Conservation (phyloP, 2,113 vertebrate species). For the Calypte anna region DNA sequence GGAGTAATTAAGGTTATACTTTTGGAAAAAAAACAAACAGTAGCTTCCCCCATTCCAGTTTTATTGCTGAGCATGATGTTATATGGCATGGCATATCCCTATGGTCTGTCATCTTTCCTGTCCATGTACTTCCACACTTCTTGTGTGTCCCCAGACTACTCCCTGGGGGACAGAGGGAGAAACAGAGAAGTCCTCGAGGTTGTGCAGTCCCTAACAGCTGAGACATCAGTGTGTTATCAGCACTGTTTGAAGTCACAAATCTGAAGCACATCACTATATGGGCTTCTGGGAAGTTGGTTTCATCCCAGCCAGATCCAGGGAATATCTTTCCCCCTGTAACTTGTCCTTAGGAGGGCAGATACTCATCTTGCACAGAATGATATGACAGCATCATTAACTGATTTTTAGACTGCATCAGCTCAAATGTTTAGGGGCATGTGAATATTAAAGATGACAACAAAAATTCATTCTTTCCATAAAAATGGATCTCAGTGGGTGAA, state of each 20-base stretch:
- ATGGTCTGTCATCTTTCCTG: neutral
- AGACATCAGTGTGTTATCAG: neutral
- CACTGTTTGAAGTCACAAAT: neutral
- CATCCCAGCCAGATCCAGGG: neutral
- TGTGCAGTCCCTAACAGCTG: neutral
- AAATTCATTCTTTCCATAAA: neutral
- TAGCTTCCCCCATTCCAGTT: neutral
- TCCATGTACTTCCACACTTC: accelerated
- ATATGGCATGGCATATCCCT: neutral
- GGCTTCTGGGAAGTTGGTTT: neutral
- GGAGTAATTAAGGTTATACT: neutral
- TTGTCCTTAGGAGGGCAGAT: neutral
- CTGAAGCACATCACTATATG: neutral
- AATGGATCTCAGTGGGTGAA: neutral
- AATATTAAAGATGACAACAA: neutral
- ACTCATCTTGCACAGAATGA: neutral
- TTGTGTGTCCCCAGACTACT: neutral
- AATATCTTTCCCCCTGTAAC: neutral
- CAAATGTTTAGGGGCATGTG: neutral
- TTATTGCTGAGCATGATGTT: neutral
- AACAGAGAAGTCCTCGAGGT: neutral
- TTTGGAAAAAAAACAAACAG: neutral
- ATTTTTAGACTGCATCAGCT: neutral
- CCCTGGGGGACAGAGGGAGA: neutral
- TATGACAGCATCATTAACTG: neutral